phyloP scores from a whole-genome alignment of 2,797 vertebrate genomes.

The Pseudomugil tenellus region DNA sequence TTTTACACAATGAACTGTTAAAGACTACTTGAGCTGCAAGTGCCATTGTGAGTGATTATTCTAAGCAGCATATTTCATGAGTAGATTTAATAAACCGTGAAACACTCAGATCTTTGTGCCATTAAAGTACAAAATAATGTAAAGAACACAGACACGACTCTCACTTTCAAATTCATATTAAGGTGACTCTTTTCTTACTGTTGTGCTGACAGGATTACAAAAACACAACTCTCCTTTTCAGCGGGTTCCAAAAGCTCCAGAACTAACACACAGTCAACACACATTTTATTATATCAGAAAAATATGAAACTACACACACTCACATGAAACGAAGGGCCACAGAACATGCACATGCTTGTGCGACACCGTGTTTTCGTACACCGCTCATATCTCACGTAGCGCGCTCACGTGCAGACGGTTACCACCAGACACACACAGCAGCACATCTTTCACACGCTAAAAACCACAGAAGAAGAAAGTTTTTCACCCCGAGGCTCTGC shows the following conservation, averaged over 20 bases:
- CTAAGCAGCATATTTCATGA: conserved; percentile 13
- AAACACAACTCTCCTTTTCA: not conserved
- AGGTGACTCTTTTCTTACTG: not conserved
- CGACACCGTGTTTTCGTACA: not conserved
- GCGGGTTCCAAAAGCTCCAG: not conserved
- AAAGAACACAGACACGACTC: not conserved
- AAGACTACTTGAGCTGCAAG: conserved; percentile 17
- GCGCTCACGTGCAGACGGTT: not conserved
- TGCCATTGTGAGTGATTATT: conserved; percentile 14
- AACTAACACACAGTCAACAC: not conserved
- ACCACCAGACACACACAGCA: not conserved
- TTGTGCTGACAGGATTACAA: not conserved
- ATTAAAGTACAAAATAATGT: not conserved
- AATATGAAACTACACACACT: not conserved
- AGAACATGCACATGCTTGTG: not conserved
- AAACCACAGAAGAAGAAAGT: conserved; percentile 7
- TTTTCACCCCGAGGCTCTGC: not conserved
- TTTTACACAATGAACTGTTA: conserved; percentile 17
- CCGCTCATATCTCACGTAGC: not conserved
- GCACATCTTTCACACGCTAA: not conserved
- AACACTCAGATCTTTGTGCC: not conserved
- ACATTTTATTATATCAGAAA: not conserved
- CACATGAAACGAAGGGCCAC: not conserved
- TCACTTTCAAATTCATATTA: not conserved
- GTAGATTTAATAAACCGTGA: conserved; percentile 5